Percentiles rank a stretch among this genome's conserved stretches.
Conservation (phyloP, 2,888 invertebrate genomes). For the Polydrusus tereticollis region DNA sequence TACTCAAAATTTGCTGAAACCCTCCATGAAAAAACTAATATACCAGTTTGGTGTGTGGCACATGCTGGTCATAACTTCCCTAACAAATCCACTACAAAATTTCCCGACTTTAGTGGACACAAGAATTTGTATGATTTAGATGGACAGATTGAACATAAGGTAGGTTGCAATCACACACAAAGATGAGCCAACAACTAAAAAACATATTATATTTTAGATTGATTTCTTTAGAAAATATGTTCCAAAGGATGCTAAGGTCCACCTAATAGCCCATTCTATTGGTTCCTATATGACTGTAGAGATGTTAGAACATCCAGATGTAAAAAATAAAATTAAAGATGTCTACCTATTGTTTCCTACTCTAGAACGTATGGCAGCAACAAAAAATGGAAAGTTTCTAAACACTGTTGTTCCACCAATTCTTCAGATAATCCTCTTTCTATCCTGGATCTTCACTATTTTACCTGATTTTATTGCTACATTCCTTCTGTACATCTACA, state of each 20-base stretch:
- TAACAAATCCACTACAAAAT: constrained; percentile 67
- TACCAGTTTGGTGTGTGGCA: constrained; percentile 85
- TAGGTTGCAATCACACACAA: constrained; percentile 57
- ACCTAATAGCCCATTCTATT: constrained; percentile 92
- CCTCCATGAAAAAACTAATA: constrained; percentile 73
- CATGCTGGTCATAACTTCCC: constrained; percentile 88
- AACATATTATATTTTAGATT: constrained; percentile 56
- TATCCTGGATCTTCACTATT: constrained; percentile 68
- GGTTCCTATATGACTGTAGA: constrained; percentile 88
- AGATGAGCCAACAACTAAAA: background rate
- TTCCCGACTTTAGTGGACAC: constrained; percentile 70
- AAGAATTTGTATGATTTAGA: constrained; percentile 78
- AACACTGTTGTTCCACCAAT: constrained; percentile 73
- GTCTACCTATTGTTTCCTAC: constrained; percentile 89
- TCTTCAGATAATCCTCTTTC: constrained; percentile 66
- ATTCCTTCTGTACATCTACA: constrained; percentile 71
- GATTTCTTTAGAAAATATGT: constrained; percentile 81
- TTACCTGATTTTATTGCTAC: constrained; percentile 71
- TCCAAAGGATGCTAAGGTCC: constrained; percentile 79
- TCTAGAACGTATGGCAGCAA: constrained; percentile 83
- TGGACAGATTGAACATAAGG: constrained; percentile 86
- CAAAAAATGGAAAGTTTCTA: constrained; percentile 80
- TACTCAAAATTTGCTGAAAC: constrained; percentile 80
- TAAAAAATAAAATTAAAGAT: constrained; percentile 72
- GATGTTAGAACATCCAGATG: constrained; percentile 73